Base-by-base conservation (phyloP, 2,888 invertebrate genomes). In the Agrotis clavis region DNA sequence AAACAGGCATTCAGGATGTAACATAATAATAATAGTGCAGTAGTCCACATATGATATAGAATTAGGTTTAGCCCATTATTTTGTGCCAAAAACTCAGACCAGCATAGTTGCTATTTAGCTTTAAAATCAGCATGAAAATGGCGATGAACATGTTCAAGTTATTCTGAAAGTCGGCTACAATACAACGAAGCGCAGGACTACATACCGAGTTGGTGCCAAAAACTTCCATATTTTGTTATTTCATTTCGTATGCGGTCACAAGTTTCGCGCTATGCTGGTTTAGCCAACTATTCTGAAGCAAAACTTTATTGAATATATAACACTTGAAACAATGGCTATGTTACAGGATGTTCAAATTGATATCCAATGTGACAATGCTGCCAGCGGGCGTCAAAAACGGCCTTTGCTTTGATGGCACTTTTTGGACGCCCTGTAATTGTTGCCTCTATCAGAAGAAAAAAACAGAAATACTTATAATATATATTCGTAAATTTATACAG, bases 181-280 rank as follows among this genome's bases (percentile, higher is more conserved):
- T 51, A 68, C 56, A 69, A 62, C 62, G 56, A 18, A 47, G 51
- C 63, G 54, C 61, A 47, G 64, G 45, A 71, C 66, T 65, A 70
- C 66, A 56, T 47, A 51, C 61, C 16, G 78, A 77, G 65, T 77
- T 71, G 65, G 78, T 82, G 79, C 79, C 82, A 79, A 79, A 71
- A 77, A 64, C 78, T 67, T 54, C 25, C 66, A 61, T 59, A 77
- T 82, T 77, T 65, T 79, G 72, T 79, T 82, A 82, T 82, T 79
- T 82, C 53, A 72, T 77, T 82, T 82, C 50, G 72, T 72, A 65
- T 65, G 67, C 67, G 72, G 72, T 62, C 67, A 66, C 78, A 67
- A 62, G 67, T 77, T 61, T 64, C 18, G 54, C 48, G 56, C 41
- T 56, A 25, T 62, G 50, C 48, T 70, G 60, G 64, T 68, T 25